phyloP scores from a whole-genome alignment of 2,113 vertebrate species.

The Ardeotis arabs region DNA sequence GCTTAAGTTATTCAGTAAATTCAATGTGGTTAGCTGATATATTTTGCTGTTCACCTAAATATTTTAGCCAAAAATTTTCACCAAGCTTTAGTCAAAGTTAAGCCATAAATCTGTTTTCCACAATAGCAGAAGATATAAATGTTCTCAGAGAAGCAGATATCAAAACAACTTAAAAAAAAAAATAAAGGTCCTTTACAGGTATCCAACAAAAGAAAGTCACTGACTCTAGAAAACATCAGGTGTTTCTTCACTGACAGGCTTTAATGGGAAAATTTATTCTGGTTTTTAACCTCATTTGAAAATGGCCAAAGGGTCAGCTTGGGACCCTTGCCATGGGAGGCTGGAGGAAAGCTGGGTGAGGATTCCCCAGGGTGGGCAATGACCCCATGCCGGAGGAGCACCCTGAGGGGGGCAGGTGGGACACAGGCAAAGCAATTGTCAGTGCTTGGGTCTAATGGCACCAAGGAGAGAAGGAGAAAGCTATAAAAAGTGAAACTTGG shows the following conservation, averaged over 20 bases:
- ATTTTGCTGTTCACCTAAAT: neutral
- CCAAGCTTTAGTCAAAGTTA: neutral
- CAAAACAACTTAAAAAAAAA: neutral
- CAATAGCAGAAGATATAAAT: neutral
- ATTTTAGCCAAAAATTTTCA: neutral
- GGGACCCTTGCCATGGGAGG: neutral
- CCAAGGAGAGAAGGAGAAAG: neutral
- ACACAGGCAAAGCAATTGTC: neutral
- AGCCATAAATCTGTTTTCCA: neutral
- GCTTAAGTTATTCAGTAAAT: neutral
- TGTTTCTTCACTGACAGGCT: neutral
- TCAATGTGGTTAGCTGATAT: neutral
- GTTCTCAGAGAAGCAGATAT: neutral
- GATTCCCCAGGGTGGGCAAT: neutral
- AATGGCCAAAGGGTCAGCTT: neutral
- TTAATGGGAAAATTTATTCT: neutral
- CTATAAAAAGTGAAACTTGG: neutral
- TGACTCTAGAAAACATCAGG: neutral
- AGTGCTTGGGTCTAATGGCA: neutral
- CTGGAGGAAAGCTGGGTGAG: neutral
- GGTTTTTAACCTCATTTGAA: neutral
- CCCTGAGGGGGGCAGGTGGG: rapidly evolving
- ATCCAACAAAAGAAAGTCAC: neutral
- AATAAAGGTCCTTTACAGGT: neutral
- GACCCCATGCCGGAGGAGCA: rapidly evolving